Evolutionary conservation across 1,140 invertebrate species (phyloP), one percentile per base, ranked within the genome.

Genomic region (Tetragonula clypearis): DNA sequence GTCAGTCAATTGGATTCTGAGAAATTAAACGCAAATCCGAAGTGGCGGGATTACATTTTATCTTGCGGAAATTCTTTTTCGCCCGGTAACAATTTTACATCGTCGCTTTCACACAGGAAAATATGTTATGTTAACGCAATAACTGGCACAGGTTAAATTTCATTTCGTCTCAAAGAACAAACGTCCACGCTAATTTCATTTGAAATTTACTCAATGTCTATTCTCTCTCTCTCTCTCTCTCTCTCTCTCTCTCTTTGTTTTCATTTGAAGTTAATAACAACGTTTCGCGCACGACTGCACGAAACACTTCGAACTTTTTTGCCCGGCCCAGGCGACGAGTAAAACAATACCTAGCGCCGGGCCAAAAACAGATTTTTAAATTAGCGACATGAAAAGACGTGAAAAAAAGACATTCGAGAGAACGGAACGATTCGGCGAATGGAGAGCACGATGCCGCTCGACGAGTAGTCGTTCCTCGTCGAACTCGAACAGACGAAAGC

Each of bases 351-450:
- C 68, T 4, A 1, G 14, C 41, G 41, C 49, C 69, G 12, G 21
- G 65, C 55, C 58, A 14, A 78, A 30, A 4, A 79, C 69, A 41
- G 73, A 78, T 30, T 74, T 62, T 53, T 72, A 74, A 78, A 79
- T 87, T 80, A 86, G 62, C 55, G 14, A 30, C 14, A 62, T 71
- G 35, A 66, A 65, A 82, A 56, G 19, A 1, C 11, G 5, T 0
- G 35, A 23, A 11, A n/a, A 23, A 11, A n/a, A 14, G n/a, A 26
- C 4, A 1, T 2, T 19, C 17, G 17, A 19, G 9, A 6, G 5
- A 21, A 68, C 17, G 65, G 5, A 21, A 68, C 17, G 65, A 55
- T 30, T 17, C 30, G 53, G 23, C 2, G 21, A 12, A 65, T 56
- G 55, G 55, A 56, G 41, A 56, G 41, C 4, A 41, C 41, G 41